Percentiles rank a stretch among this genome's conserved stretches.
Conservation (phyloP, 2,888 invertebrate genomes). For the Sminthurinus aureus region DNA sequence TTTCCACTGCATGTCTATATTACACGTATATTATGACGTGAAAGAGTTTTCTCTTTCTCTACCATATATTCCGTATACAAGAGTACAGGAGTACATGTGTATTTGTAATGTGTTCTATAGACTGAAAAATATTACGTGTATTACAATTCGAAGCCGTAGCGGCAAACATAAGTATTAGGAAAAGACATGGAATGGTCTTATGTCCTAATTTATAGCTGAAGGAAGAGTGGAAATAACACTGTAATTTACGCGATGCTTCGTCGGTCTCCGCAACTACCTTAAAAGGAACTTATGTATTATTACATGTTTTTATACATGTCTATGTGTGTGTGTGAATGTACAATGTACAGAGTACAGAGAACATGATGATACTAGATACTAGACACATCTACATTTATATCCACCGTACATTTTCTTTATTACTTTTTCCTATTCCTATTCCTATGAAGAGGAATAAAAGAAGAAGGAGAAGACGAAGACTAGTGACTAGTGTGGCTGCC, state of each 20-base stretch:
- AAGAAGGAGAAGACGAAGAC: not conserved
- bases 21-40: not conserved
- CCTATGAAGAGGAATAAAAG: conserved; percentile 1
- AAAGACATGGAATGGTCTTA: conserved; percentile 51
- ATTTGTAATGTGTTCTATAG: conserved; percentile 32
- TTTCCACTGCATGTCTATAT: not conserved
- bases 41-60: conserved; percentile 20
- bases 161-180: conserved; percentile 43
- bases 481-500: not conserved
- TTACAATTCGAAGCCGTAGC: conserved; percentile 28
- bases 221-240: conserved; percentile 46
- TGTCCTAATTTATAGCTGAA: conserved; percentile 52
- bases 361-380: not conserved
- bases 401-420: conserved; percentile 20
- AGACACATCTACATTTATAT: not conserved
- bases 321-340: not conserved
- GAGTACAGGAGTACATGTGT: not conserved
- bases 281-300: conserved; percentile 18
- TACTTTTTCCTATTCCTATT: conserved; percentile 11
- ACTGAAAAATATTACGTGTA: conserved; percentile 40
- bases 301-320: not conserved
- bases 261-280: conserved; percentile 41
- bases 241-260: conserved; percentile 46
- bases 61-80: not conserved
- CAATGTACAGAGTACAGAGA: not conserved